These are phyloP conservation scores for Zosterops pallidus DNA, from an alignment of 2,113 vertebrate species.

Conservation along the genomic window DNA sequence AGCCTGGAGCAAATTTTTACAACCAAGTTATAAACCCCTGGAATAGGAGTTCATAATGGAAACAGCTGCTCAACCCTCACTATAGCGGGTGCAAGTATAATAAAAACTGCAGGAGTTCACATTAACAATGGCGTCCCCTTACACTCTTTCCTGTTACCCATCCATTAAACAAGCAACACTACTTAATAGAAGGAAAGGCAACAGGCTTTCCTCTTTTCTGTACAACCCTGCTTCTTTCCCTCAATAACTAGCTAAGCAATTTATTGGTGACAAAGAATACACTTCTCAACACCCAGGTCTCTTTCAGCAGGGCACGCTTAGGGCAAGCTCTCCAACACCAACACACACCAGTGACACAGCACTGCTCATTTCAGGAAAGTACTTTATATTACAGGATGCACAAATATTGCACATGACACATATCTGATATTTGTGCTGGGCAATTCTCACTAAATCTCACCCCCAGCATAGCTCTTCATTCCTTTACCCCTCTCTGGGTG, in stretches of 20 bases:
- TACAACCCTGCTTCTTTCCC: neutral
- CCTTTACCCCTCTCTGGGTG: too few species aligned
- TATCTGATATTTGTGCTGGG: neutral
- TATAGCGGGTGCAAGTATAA: slow-evolving; percentile 67
- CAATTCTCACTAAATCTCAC: neutral
- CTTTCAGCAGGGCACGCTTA: neutral
- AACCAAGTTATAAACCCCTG: slow-evolving; percentile 79
- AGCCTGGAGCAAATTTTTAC: slow-evolving; percentile 77
- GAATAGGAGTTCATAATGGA: slow-evolving; percentile 81
- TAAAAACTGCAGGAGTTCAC: slow-evolving; percentile 76
- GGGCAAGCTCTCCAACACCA: neutral
- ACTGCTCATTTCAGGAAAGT: neutral
- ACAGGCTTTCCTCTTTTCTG: slow-evolving; percentile 23
- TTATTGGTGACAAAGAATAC: slow-evolving; percentile 57
- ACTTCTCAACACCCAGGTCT: neutral
- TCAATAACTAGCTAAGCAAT: slow-evolving; percentile 59
- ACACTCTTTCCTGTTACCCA: slow-evolving; percentile 74
- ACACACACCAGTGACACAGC: neutral
- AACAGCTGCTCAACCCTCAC: slow-evolving; percentile 79
- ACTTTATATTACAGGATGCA: neutral
- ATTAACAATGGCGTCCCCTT: slow-evolving; percentile 73
- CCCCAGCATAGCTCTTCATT: neutral
- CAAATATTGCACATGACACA: neutral
- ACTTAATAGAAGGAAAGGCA: slow-evolving; percentile 64
- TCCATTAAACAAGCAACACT: slow-evolving; percentile 71